A percentile compares a stretch with the other conserved stretches of the same genome.
These are phyloP conservation scores for Nysson spinosus DNA, from an alignment of 2,888 invertebrate genomes.

Conservation along the genomic window DNA sequence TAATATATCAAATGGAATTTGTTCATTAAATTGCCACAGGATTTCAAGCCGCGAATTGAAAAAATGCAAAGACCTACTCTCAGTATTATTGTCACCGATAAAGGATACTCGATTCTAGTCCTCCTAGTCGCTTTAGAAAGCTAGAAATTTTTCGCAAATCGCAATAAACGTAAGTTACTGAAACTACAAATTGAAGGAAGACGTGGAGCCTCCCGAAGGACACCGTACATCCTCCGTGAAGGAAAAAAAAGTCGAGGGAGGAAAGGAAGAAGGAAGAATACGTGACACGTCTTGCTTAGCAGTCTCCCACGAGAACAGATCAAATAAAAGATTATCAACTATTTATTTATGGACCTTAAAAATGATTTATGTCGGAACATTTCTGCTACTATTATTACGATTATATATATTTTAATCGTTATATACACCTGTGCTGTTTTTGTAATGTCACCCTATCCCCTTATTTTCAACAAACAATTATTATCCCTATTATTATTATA, in stretches of 20 bases:
- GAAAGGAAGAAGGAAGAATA: not conserved
- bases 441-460: not conserved
- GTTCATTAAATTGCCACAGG: too few species aligned
- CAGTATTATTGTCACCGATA: constrained; percentile 1
- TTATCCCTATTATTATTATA: too few species aligned
- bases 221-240: constrained; percentile 1
- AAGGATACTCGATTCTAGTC: constrained; percentile 15
- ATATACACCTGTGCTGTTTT: constrained; percentile 24
- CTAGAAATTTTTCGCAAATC: constrained; percentile 3
- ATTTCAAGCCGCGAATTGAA: not conserved
- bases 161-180: constrained; percentile 3
- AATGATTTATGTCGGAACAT: constrained; percentile 19
- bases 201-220: constrained; percentile 14
- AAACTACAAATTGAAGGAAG: constrained; percentile 20
- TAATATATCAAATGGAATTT: too few species aligned
- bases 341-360: constrained; percentile 22
- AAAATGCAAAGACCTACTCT: not conserved
- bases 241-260: constrained; percentile 6
- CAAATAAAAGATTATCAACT: constrained; percentile 19
- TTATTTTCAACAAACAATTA: too few species aligned
- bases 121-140: constrained; percentile 23
- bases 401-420: constrained; percentile 58
- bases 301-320: constrained; percentile 2
- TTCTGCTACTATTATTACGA: constrained; percentile 10
- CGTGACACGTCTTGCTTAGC: not conserved